Conservation (phyloP, 2,888 invertebrate species). For the Agapostemon virescens region DNA sequence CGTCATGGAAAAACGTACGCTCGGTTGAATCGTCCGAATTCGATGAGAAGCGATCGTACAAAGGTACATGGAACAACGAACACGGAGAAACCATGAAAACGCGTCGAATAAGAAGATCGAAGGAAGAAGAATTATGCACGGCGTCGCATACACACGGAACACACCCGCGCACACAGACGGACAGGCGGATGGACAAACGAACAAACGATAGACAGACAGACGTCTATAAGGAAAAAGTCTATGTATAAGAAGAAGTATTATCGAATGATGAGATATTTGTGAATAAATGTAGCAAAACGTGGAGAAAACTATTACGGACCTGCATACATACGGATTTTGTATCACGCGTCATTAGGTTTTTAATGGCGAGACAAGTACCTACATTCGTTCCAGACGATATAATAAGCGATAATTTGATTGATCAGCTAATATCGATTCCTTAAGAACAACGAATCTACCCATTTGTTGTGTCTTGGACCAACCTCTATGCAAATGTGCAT, state of each 20-base stretch:
- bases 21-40: conserved; percentile 72
- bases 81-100: conserved; percentile 6
- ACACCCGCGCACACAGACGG: background rate
- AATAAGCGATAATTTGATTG: background rate
- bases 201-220: background rate
- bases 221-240: too few species aligned
- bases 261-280: conserved; percentile 26
- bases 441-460: background rate
- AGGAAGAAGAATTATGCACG: conserved; percentile 51
- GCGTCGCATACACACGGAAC: conserved; percentile 29
- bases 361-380: background rate
- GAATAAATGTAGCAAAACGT: conserved; percentile 52
- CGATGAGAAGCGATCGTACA: conserved; percentile 52
- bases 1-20: conserved; percentile 65
- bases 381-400: background rate
- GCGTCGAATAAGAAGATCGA: conserved; percentile 42
- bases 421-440: background rate
- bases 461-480: background rate
- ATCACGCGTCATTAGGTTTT: background rate
- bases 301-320: conserved; percentile 44
- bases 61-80: conserved; percentile 30
- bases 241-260: conserved; percentile 19
- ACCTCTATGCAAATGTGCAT: conserved; percentile 47
- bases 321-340: conserved; percentile 10
- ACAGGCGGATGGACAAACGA: background rate